Evolutionary conservation across 2,888 invertebrate genomes (phyloP).

Genomic region (Patella pellucida): DNA sequence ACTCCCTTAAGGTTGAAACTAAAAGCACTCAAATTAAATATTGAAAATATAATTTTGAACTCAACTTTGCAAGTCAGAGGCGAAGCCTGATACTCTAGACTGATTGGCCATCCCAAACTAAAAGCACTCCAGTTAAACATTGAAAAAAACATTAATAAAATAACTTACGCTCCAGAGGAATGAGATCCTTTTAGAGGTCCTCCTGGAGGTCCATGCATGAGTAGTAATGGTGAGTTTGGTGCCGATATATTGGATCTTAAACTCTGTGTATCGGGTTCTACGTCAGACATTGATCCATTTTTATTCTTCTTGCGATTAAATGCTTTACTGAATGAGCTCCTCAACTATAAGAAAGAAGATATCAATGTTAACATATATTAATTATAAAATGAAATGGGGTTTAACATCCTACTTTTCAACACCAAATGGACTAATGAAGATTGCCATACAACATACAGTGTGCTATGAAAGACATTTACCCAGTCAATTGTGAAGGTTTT

Average conservation of each 20-base stretch:
- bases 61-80: no score
- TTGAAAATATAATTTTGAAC: no score
- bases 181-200: constrained; percentile 70
- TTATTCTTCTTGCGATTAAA: constrained; percentile 77
- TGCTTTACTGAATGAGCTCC: constrained; percentile 97
- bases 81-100: no score
- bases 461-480: no score
- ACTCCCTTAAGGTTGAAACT: no score
- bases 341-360: constrained; percentile 76
- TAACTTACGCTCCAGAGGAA: constrained; percentile 73
- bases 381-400: no score
- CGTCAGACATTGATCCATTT: constrained; percentile 73
- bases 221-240: constrained; percentile 75
- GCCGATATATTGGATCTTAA: constrained; percentile 73
- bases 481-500: no score
- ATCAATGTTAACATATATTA: background rate
- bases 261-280: constrained; percentile 71
- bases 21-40: no score
- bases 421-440: no score
- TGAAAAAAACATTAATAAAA: background rate
- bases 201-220: constrained; percentile 53
- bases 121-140: background rate
- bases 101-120: no score
- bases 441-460: no score
- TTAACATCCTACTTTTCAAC: no score